Conservation (phyloP, 2,888 invertebrate species). For the Drosophila gaucha region DNA sequence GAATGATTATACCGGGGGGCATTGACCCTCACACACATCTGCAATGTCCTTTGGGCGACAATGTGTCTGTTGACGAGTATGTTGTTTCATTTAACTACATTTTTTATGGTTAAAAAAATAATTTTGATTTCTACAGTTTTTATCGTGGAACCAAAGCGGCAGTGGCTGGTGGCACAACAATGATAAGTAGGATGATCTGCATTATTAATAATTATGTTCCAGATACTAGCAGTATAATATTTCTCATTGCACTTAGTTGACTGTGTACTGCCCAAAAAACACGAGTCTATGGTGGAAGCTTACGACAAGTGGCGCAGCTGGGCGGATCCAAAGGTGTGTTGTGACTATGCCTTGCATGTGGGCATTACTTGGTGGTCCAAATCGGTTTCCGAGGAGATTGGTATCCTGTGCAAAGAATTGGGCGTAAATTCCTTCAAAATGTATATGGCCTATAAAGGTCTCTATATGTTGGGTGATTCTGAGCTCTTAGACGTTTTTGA, state of each 20-base stretch:
- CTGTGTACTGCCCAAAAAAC: slow-evolving; percentile 93
- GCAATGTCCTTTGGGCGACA: slow-evolving; percentile 97
- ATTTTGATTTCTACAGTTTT: slow-evolving; percentile 86
- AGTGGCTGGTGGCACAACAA: slow-evolving; percentile 98
- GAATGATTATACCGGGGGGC: slow-evolving; percentile 96
- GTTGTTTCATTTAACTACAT: not conserved
- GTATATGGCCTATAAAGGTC: slow-evolving; percentile 98
- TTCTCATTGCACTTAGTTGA: slow-evolving; percentile 88
- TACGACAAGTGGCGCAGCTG: slow-evolving; percentile 95
- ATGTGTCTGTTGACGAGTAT: slow-evolving; percentile 92
- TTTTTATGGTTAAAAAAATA: not conserved
- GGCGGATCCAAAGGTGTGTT: slow-evolving; percentile 98
- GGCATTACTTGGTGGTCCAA: slow-evolving; percentile 95
- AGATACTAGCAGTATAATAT: not conserved
- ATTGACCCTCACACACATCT: slow-evolving; percentile 98
- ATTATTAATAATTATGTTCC: too few relatives aligned
- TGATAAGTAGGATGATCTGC: slow-evolving; percentile 90
- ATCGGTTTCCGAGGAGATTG: slow-evolving; percentile 94
- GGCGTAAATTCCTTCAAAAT: slow-evolving; percentile 99
- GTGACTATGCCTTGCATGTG: slow-evolving; percentile 97
- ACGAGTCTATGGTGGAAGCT: slow-evolving; percentile 94
- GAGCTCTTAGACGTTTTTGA: slow-evolving; percentile 95
- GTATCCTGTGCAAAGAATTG: slow-evolving; percentile 90
- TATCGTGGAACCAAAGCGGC: slow-evolving; percentile 99
- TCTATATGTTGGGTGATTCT: slow-evolving; percentile 95